Evolutionary conservation across 2,113 vertebrate genomes (phyloP).

Genomic region (Hippocampus guttulatus): DNA sequence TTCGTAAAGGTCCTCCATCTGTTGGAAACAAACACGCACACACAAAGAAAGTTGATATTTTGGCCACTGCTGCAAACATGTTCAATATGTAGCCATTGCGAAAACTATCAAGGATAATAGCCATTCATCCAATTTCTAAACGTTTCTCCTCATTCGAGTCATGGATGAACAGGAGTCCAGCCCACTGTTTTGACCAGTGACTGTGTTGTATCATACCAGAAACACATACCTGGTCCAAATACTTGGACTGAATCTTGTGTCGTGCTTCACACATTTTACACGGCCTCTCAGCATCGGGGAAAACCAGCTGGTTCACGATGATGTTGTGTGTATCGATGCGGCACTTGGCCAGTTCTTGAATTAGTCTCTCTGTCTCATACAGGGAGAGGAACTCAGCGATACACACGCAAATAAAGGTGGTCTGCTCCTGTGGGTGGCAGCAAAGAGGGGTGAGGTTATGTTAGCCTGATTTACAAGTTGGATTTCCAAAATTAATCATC

Average conservation of each 20-base stretch:
- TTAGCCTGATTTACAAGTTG: too few species aligned
- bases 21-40: conserved; percentile 2
- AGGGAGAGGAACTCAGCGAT: conserved; percentile 92
- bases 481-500: too few species aligned
- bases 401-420: conserved; percentile 93
- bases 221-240: conserved; percentile 86
- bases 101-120: too few species aligned
- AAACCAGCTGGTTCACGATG: conserved; percentile 92
- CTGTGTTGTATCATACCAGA: not conserved
- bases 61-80: not conserved
- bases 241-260: conserved; percentile 96
- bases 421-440: conserved; percentile 78
- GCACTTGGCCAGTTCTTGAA: conserved; percentile 94
- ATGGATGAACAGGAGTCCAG: too few species aligned
- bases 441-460: not conserved
- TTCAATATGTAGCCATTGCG: not conserved
- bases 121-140: not conserved
- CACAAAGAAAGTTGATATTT: not conserved
- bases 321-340: conserved; percentile 94
- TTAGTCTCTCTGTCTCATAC: conserved; percentile 89
- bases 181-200: not conserved
- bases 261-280: conserved; percentile 94
- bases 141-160: not conserved
- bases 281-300: conserved; percentile 81
- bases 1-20: conserved; percentile 96